Evolutionary conservation across 92 coral and sea anemone species (phyloP).

Genomic region (Phenganax subtilis): DNA sequence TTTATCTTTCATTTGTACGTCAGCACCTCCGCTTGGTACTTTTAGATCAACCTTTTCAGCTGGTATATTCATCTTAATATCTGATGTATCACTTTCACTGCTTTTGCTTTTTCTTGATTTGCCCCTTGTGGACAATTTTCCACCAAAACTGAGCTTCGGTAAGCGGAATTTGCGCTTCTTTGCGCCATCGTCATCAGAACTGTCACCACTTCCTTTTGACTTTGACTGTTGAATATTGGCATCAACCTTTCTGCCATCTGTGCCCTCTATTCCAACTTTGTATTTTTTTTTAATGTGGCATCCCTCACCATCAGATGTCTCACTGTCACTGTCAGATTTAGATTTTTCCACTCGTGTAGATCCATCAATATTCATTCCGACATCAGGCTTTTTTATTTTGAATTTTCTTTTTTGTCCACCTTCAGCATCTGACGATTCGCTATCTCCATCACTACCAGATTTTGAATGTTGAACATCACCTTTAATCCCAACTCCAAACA

Average conservation of each 20-base stretch:
- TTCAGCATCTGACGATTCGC: constrained; percentile 31
- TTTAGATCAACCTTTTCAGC: constrained; percentile 10
- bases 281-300: constrained; percentile 26
- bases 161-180: constrained; percentile 7
- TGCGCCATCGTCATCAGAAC: not conserved
- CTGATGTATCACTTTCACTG: constrained; percentile 39
- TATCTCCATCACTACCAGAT: constrained; percentile 19
- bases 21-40: not conserved
- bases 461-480: constrained; percentile 7
- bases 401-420: constrained; percentile 25
- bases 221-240: not conserved
- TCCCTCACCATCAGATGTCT: constrained; percentile 23
- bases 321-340: constrained; percentile 24
- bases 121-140: constrained; percentile 9
- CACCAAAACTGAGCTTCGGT: constrained; percentile 17
- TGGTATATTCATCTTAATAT: constrained; percentile 22
- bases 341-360: constrained; percentile 4
- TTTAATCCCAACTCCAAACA: constrained; percentile 1
- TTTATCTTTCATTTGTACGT: not conserved
- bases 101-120: constrained; percentile 11
- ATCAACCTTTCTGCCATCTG: not conserved
- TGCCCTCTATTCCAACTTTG: constrained; percentile 18
- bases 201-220: not conserved
- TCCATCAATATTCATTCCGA: constrained; percentile 11
- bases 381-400: not conserved